Evolutionary conservation across 2,113 vertebrate genomes (phyloP).

Genomic region (Formicarius rufipectus): DNA sequence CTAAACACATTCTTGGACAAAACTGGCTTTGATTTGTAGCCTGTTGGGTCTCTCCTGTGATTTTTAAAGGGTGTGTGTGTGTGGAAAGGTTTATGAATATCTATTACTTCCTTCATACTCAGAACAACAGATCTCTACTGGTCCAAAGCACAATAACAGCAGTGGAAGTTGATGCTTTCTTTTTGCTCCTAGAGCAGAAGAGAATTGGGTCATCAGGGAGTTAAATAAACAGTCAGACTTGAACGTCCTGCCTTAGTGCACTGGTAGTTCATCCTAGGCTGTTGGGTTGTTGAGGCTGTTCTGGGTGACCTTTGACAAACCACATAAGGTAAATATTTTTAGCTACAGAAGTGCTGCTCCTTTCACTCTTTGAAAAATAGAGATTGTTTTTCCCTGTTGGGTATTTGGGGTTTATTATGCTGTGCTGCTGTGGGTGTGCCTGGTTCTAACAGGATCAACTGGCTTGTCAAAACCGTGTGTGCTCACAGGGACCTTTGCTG

Average conservation of each 20-base stretch:
- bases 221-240: conserved; percentile 23
- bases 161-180: not conserved
- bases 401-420: not conserved
- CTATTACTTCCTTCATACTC: not conserved
- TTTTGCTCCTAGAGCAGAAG: not conserved
- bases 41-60: not conserved
- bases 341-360: not conserved
- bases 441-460: not conserved
- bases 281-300: not conserved
- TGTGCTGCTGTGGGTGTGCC: not conserved
- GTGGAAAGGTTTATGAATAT: not conserved
- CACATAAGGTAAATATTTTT: conserved; percentile 19
- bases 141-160: not conserved
- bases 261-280: not conserved
- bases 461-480: not conserved
- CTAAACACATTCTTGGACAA: not conserved
- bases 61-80: not conserved
- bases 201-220: not conserved
- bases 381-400: not conserved
- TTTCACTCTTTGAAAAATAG: not conserved
- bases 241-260: not conserved
- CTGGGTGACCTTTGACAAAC: not conserved
- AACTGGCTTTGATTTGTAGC: not conserved
- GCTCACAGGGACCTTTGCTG: not conserved
- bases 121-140: not conserved